phyloP scores from a whole-genome alignment of 1,140 invertebrate genomes.

The Goniozus legneri region DNA sequence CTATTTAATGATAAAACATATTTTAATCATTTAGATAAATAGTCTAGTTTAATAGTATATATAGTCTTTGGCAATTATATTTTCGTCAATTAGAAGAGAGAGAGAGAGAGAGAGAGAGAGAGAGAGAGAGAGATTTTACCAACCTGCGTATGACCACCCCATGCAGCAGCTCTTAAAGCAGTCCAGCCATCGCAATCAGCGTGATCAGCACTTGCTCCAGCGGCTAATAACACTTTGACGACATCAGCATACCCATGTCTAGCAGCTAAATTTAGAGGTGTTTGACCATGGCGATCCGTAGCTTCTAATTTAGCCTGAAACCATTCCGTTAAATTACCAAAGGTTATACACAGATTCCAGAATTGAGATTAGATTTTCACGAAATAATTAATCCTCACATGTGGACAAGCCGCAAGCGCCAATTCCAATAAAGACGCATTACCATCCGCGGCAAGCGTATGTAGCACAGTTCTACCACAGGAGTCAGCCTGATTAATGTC shows the following conservation, averaged over 20 bases:
- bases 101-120: slow-evolving; percentile 39
- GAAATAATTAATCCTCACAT: slow-evolving; percentile 32
- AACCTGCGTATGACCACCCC: slow-evolving; percentile 89
- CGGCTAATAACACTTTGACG: slow-evolving; percentile 68
- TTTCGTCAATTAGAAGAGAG: not conserved
- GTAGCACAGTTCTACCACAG: slow-evolving; percentile 69
- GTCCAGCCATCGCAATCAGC: slow-evolving; percentile 89
- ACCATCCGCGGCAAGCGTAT: slow-evolving; percentile 73
- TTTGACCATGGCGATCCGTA: slow-evolving; percentile 74
- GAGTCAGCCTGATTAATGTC: slow-evolving; percentile 56
- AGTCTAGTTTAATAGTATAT: no score
- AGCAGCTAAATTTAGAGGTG: slow-evolving; percentile 78
- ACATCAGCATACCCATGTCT: slow-evolving; percentile 74
- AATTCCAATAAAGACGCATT: slow-evolving; percentile 63
- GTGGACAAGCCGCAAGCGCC: slow-evolving; percentile 59
- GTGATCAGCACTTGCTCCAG: slow-evolving; percentile 75
- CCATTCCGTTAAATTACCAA: no score
- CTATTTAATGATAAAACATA: no score
- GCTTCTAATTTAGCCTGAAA: slow-evolving; percentile 61
- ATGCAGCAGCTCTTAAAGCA: slow-evolving; percentile 80
- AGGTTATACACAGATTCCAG: no score
- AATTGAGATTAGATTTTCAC: no score
- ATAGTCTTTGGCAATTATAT: not conserved
- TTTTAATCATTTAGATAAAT: no score
- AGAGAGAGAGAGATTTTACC: slow-evolving; percentile 37